Evolutionary conservation across 1,140 invertebrate genomes (phyloP), one percentile per base, ranked within the genome.

Genomic region (Drosophila leontia): DNA sequence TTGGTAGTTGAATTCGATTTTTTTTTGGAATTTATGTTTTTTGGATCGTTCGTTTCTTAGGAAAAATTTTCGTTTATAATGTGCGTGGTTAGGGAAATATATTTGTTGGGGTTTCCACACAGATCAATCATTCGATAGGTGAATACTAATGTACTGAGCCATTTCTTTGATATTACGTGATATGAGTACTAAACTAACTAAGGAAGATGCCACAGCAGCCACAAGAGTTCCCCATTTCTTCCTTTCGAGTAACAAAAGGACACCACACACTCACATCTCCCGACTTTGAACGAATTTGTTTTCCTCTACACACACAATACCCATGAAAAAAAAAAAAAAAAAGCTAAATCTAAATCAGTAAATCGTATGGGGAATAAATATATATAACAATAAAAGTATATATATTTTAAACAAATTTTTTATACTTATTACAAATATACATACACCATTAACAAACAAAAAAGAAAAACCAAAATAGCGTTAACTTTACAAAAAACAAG

Each of bases 341-440:
- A 67, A 60, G 55, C 59, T 78, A 67, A 78, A 78, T 78, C 59
- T 78, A 67, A 78, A 78, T 78, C 53, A 75, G 68, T 59, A 70
- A 74, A 58, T 82, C 47, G 64, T 82, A 80, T 85, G 79, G 69
- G 50, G 61, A 77, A 32, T n/a, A 50, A 29, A 50, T 32, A 50
- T 32, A 50, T 50, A 75, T 69, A 76, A 63, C 75, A 53, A 75
- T 51, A 58, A 55, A 64, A 48, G 26, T 50, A 32, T 75, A 75
- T 84, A 85, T 85, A 85, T 87, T 87, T 87, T 88, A 87, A 86
- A 88, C 71, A 85, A 82, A 77, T 83, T 86, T 86, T 86, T 86
- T 88, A 86, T 86, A 86, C 84, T 80, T 87, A 86, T 87, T 79
- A 86, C 78, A 75, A 69, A 87, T 80, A 83, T 88, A 87, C 63